These are phyloP conservation scores for Ips nitidus DNA, from an alignment of 1,140 invertebrate genomes.

Conservation along the genomic window DNA sequence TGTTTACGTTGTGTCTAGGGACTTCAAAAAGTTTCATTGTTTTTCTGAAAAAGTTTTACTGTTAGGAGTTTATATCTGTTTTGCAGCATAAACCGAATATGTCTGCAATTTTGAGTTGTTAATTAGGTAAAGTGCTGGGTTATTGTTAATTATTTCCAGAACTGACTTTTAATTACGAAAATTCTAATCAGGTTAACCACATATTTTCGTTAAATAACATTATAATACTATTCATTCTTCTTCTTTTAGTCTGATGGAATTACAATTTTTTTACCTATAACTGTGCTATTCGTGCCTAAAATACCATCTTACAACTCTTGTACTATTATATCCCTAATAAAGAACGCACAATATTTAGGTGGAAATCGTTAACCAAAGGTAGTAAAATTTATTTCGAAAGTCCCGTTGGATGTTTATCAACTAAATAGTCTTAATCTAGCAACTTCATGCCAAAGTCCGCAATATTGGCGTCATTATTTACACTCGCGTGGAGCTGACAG, in stretches of 20 bases:
- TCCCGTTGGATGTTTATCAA: constrained; percentile 4
- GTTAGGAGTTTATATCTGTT: constrained; percentile 12
- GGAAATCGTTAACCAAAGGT: background rate
- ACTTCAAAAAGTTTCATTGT: constrained; percentile 15
- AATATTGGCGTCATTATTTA: constrained; percentile 14
- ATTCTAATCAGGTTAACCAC: no score
- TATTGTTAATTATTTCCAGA: no score
- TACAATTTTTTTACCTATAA: no score
- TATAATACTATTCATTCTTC: no score
- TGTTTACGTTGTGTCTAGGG: constrained; percentile 10
- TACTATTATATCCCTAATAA: no score
- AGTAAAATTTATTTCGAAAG: constrained; percentile 3
- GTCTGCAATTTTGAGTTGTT: background rate
- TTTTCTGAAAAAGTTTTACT: constrained; percentile 12
- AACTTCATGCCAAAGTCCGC: constrained; percentile 11
- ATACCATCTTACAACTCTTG: no score
- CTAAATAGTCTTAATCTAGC: constrained; percentile 13
- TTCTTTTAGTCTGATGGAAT: no score
- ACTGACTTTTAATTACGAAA: no score
- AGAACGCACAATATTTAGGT: background rate
- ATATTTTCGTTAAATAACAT: no score
- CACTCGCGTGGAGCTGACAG: constrained; percentile 9
- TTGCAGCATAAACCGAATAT: background rate
- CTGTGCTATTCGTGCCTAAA: no score
- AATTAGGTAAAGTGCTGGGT: no score